Percentiles rank a stretch among this genome's conserved stretches.
phyloP scores from a whole-genome alignment of 2,113 vertebrate genomes.

The Ochotona princeps region DNA sequence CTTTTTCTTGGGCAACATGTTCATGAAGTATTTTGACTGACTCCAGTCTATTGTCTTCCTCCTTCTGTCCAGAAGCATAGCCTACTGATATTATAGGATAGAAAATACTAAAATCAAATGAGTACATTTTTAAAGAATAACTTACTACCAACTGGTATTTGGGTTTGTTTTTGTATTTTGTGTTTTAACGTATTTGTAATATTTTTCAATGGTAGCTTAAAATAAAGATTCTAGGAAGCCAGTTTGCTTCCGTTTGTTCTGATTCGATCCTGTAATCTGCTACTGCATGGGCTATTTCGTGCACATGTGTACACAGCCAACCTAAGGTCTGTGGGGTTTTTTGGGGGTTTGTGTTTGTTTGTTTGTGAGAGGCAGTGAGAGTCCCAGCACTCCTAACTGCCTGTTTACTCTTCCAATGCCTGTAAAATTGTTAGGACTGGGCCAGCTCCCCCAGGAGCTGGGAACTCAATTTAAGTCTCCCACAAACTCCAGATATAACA shows the following conservation, averaged over 20 bases:
- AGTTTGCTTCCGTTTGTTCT: background rate
- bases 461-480: no score
- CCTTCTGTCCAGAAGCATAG: background rate
- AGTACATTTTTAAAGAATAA: background rate
- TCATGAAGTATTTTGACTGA: background rate
- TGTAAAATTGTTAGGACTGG: no score
- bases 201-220: background rate
- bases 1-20: constrained; percentile 12
- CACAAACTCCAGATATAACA: no score
- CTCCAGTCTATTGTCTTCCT: background rate
- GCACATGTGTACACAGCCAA: background rate
- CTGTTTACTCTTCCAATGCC: no score
- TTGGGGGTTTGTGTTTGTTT: no score
- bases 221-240: background rate
- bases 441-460: no score
- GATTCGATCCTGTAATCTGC: background rate
- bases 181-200: background rate
- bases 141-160: background rate
- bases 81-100: background rate
- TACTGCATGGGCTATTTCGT: background rate
- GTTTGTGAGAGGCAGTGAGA: no score
- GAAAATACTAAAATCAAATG: background rate
- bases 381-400: no score
- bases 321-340: background rate
- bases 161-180: no score